Percentiles rank a stretch among this genome's conserved stretches.
phyloP scores from a whole-genome alignment of 2,797 vertebrate genomes.

The Lagodon rhomboides region DNA sequence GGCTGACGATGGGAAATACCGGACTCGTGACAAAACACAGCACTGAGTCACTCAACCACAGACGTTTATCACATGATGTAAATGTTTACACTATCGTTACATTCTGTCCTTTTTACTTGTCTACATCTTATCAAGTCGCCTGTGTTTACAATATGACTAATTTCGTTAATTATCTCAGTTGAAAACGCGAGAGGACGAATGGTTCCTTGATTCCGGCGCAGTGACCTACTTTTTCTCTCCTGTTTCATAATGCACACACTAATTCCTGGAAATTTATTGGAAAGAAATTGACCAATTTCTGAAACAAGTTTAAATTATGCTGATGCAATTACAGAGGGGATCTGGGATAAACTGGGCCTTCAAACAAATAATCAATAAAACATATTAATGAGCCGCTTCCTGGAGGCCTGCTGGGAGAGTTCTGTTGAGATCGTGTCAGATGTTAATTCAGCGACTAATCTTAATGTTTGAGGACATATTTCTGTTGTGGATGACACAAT shows the following conservation, averaged over 20 bases:
- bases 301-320: not conserved
- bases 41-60: slow-evolving; percentile 2
- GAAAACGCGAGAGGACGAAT: not conserved
- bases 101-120: not conserved
- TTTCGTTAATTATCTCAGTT: not conserved
- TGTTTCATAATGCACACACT: no score
- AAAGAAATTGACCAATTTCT: not conserved
- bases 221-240: not conserved
- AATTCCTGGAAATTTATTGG: not conserved
- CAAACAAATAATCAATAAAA: not conserved
- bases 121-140: not conserved
- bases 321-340: not conserved
- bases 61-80: slow-evolving; percentile 12
- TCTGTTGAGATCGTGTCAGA: not conserved
- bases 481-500: not conserved
- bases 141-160: not conserved
- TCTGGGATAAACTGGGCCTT: not conserved
- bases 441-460: not conserved
- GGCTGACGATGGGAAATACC: slow-evolving; percentile 25
- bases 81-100: not conserved
- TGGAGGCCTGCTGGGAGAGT: not conserved
- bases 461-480: not conserved
- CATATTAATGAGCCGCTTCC: not conserved
- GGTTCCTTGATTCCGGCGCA: not conserved
- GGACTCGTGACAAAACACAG: slow-evolving; percentile 29